A percentile compares a stretch with the other conserved stretches of the same genome.
These are phyloP conservation scores for Astyanax mexicanus DNA, from an alignment of 2,797 vertebrate species.

Conservation along the genomic window DNA sequence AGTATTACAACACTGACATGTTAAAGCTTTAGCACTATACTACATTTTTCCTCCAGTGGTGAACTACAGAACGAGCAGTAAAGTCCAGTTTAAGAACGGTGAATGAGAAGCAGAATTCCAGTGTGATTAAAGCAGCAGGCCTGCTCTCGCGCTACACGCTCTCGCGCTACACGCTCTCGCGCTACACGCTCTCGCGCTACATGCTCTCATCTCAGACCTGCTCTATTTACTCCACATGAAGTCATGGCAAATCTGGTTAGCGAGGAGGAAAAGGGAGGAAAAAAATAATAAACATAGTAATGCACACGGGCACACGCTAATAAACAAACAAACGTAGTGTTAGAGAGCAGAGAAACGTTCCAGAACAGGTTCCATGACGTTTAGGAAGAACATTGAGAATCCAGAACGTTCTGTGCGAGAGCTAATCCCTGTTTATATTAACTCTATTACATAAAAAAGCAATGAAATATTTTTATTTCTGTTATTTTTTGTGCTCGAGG, in stretches of 20 bases:
- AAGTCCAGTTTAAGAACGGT: background rate
- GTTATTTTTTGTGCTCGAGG: too few species aligned
- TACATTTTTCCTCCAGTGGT: background rate
- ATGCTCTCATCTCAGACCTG: background rate
- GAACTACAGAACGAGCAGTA: background rate
- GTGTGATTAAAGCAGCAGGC: background rate
- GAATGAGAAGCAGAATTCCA: background rate
- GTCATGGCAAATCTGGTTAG: slow-evolving; percentile 33
- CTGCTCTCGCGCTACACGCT: slow-evolving; percentile 9
- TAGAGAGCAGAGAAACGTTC: background rate
- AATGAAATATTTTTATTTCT: too few species aligned
- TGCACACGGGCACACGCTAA: background rate
- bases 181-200: slow-evolving; percentile 1
- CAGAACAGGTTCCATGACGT: background rate
- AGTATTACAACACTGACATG: background rate
- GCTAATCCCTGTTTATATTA: background rate
- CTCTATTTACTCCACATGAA: slow-evolving; percentile 18
- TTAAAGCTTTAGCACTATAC: background rate
- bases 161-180: background rate
- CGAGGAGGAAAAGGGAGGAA: background rate
- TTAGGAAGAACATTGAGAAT: background rate
- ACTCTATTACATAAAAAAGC: background rate
- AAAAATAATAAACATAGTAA: background rate
- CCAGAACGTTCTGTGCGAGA: background rate
- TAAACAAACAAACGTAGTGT: background rate